Evolutionary conservation across 2,797 vertebrate genomes (phyloP).

Genomic region (Notolepis coatsorum): DNA sequence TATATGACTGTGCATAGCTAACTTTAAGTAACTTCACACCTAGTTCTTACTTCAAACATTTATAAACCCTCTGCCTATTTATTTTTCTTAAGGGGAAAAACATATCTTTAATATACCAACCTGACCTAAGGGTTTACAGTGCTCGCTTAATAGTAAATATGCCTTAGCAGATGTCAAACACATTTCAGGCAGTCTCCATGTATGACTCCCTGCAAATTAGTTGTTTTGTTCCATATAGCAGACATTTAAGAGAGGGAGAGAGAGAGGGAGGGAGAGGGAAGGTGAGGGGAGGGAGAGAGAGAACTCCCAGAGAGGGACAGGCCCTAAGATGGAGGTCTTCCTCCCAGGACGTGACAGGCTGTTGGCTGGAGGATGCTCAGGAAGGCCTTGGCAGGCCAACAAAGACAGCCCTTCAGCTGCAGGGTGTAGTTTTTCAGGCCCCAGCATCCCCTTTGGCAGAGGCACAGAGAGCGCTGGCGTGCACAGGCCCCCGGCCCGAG

Average conservation of each 20-base stretch:
- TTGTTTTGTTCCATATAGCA: slow-evolving; percentile 89
- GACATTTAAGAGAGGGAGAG: slow-evolving; percentile 66
- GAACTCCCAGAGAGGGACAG: slow-evolving; percentile 80
- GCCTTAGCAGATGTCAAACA: slow-evolving; percentile 87
- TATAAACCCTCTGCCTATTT: background rate
- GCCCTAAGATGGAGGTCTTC: slow-evolving; percentile 96
- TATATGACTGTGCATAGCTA: slow-evolving; percentile 9
- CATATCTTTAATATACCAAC: slow-evolving; percentile 22
- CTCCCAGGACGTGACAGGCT: slow-evolving; percentile 91
- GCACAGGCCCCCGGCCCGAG: slow-evolving; percentile 91
- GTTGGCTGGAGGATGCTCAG: slow-evolving; percentile 97
- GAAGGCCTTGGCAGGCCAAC: slow-evolving; percentile 98
- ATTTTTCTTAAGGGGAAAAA: slow-evolving; percentile 9
- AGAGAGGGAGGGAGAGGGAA: slow-evolving; percentile 32
- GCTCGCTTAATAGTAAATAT: slow-evolving; percentile 79
- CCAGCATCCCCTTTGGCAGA: slow-evolving; percentile 98
- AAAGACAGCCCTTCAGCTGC: slow-evolving; percentile 99
- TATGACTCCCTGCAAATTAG: slow-evolving; percentile 82
- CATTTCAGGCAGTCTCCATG: slow-evolving; percentile 84
- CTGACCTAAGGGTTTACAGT: slow-evolving; percentile 55
- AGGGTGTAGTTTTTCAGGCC: slow-evolving; percentile 98
- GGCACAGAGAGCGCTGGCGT: slow-evolving; percentile 94
- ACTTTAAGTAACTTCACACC: slow-evolving; percentile 17
- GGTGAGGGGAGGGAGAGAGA: slow-evolving; percentile 47
- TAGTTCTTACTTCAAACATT: background rate